Percentiles rank a stretch among this genome's conserved stretches.
Evolutionary conservation across 1,140 invertebrate genomes (phyloP).

Genomic region (Sitophilus oryzae): DNA sequence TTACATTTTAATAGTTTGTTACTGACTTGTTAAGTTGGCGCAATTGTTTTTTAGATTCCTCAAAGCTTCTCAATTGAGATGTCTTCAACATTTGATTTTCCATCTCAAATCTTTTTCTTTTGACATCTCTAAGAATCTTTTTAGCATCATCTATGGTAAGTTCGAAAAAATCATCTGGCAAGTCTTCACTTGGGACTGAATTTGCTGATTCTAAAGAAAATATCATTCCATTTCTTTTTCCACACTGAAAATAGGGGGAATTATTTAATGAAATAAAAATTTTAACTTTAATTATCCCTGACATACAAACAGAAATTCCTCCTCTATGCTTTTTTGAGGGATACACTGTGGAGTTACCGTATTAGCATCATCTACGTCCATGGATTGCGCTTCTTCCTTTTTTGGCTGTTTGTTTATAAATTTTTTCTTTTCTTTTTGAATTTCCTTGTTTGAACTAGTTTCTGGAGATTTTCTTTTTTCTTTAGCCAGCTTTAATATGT

Average conservation of each 20-base stretch:
- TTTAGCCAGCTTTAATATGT: conserved; percentile 32
- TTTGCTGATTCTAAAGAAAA: conserved; percentile 57
- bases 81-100: conserved; percentile 65
- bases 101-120: conserved; percentile 53
- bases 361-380: conserved; percentile 25
- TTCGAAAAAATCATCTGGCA: conserved; percentile 80
- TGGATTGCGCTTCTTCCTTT: conserved; percentile 10
- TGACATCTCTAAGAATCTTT: conserved; percentile 63
- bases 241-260: conserved; percentile 48
- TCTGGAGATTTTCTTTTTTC: conserved; percentile 27
- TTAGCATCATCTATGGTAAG: conserved; percentile 71
- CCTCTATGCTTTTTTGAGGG: conserved; percentile 25
- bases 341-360: not conserved
- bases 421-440: conserved; percentile 13
- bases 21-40: conserved; percentile 53
- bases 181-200: conserved; percentile 52
- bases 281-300: too few relatives aligned
- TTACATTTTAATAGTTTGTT: not conserved
- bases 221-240: conserved; percentile 61
- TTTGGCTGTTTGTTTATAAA: not conserved
- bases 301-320: conserved; percentile 42
- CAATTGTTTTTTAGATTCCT: conserved; percentile 54
- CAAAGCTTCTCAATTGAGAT: conserved; percentile 53
- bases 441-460: conserved; percentile 5
- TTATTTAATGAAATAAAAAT: too few relatives aligned